Evolutionary conservation across 2,113 vertebrate species (phyloP).

Genomic region (Platycercus adscitus): DNA sequence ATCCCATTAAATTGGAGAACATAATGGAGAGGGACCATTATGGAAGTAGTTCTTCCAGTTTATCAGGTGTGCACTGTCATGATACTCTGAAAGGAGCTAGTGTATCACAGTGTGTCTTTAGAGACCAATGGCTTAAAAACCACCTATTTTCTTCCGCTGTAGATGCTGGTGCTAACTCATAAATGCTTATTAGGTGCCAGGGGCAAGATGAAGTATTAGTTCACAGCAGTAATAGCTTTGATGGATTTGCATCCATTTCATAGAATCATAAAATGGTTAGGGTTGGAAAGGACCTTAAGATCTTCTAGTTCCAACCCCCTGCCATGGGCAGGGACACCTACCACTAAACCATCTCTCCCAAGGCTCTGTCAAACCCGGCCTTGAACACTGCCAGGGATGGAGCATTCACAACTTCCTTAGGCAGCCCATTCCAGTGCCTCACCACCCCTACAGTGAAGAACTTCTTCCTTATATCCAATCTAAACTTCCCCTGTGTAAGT

Average conservation of each 20-base stretch:
- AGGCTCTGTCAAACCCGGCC: too few relatives aligned
- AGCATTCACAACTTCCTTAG: too few relatives aligned
- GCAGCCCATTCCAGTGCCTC: too few relatives aligned
- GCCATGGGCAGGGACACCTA: neutral
- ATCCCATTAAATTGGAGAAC: neutral
- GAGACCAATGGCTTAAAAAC: neutral
- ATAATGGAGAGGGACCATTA: neutral
- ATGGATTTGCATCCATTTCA: neutral
- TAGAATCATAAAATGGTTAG: neutral
- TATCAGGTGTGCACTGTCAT: rapidly evolving
- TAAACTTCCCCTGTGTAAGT: too few relatives aligned
- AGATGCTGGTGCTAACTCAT: neutral
- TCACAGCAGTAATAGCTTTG: neutral
- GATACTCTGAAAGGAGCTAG: neutral
- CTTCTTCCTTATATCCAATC: too few relatives aligned
- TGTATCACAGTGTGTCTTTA: neutral
- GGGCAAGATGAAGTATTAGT: neutral
- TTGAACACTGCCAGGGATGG: too few relatives aligned
- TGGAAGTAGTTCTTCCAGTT: neutral
- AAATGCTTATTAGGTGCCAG: neutral
- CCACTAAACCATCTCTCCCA: too few relatives aligned
- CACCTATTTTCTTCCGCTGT: neutral
- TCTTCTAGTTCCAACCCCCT: neutral
- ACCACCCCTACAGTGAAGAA: too few relatives aligned
- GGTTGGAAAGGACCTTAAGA: neutral